These are phyloP conservation scores for Sitta carolinensis DNA, from an alignment of 2,797 vertebrate species.

Conservation along the genomic window DNA sequence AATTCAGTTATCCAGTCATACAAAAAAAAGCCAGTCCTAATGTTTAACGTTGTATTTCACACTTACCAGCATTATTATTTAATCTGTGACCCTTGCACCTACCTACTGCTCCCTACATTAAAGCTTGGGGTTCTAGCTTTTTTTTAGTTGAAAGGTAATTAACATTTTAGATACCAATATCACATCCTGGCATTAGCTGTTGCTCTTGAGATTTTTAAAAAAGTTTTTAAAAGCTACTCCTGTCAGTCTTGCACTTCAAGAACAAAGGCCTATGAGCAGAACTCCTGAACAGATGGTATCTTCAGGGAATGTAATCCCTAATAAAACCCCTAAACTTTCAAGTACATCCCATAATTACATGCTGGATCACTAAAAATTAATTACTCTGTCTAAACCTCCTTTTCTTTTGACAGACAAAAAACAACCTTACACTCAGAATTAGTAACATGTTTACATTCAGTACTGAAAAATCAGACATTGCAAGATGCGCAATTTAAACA, in stretches of 20 bases:
- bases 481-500: neutral
- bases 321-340: constrained; percentile 9
- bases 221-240: neutral
- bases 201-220: neutral
- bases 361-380: neutral
- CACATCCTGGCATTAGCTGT: neutral
- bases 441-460: neutral
- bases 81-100: neutral
- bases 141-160: neutral
- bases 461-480: neutral
- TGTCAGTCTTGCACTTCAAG: neutral
- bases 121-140: neutral
- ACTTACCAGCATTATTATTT: neutral
- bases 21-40: neutral
- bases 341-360: neutral
- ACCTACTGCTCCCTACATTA: neutral
- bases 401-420: neutral
- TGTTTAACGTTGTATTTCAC: neutral
- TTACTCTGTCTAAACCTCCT: neutral
- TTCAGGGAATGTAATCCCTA: neutral
- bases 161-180: neutral
- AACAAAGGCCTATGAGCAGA: neutral
- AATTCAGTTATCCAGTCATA: neutral
- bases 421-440: neutral
- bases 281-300: constrained; percentile 12